Conservation (phyloP, 2,113 vertebrate genomes). For the Stictonetta naevosa region DNA sequence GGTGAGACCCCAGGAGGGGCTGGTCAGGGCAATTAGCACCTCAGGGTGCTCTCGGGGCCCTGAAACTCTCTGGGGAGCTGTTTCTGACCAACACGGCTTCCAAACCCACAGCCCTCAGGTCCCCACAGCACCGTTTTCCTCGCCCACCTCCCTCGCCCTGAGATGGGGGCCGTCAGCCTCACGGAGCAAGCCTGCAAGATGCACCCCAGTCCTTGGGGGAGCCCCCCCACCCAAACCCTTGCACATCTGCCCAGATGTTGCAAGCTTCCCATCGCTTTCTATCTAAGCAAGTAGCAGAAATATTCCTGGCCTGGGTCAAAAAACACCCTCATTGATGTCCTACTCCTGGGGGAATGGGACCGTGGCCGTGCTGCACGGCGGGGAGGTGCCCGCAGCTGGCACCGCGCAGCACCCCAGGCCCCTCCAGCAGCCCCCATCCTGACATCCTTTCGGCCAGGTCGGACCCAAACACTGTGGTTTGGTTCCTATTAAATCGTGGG, state of each 20-base stretch:
- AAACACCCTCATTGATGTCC: neutral
- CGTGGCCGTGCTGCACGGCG: rapidly evolving
- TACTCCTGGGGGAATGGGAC: rapidly evolving
- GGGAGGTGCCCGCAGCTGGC: too few species aligned
- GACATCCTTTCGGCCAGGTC: neutral
- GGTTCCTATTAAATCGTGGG: neutral
- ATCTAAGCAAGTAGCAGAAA: rapidly evolving
- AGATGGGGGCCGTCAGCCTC: rapidly evolving
- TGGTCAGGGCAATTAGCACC: neutral
- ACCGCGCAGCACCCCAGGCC: neutral
- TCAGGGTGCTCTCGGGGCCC: neutral
- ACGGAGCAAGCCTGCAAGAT: neutral
- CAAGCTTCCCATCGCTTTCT: rapidly evolving
- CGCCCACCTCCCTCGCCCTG: rapidly evolving
- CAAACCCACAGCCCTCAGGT: neutral
- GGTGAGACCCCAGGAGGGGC: neutral
- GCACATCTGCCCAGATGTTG: neutral
- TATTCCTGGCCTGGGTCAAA: too few species aligned
- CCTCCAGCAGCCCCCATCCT: neutral
- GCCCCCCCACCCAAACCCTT: neutral
- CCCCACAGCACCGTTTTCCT: neutral
- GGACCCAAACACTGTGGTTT: neutral
- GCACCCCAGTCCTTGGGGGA: neutral
- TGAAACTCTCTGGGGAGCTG: neutral
- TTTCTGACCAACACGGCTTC: neutral